Evolutionary conservation across 2,113 vertebrate genomes (phyloP), one percentile per base, ranked within the genome.

Genomic region (Oreotrochilus melanogaster): DNA sequence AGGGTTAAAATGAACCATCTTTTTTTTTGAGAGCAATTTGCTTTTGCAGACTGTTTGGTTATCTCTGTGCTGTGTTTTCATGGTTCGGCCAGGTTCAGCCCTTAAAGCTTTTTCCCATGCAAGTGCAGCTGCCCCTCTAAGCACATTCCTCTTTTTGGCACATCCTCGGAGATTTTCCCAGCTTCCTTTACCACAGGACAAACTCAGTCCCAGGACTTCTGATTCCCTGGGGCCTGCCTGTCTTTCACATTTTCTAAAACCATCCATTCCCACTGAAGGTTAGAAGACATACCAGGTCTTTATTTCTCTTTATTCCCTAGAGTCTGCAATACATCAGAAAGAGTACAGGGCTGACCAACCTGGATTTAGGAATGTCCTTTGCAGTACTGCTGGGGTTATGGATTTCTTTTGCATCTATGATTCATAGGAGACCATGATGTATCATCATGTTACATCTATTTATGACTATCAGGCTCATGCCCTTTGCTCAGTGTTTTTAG

Each of bases 11-110:
- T n/a, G 31, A 88, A 6, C 47, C n/a, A 53, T 61, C 42, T 86
- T 62, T 86, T 37, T 91, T 90, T 67, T 58, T 78, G 85, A 85
- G 78, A 37, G 31, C 43, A 81, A 85, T 93, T 93, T 92, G 56
- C 47, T 87, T 58, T 89, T 0, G 0, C 62, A 47, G 45, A 14
- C 47, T 91, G 51, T 27, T 84, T 54, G 42, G 69, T 84, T 74
- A 58, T 58, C n/a, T 78, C 37, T 30, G 13, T 15, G 33, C 56
- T 54, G 45, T 84, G 67, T 50, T 81, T 57, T 71, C 28, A 78
- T 73, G 85, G 48, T 47, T 78, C 42, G 60, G 51, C 18, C 28
- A 78, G 51, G 17, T 33, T 92, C 43, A 74, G 65, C 33, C 37
- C 94, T 42, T 71, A 72, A 92, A 82, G 10, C 9, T 14, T 64